Evolutionary conservation across 2,888 invertebrate species (phyloP).

Genomic region (Rosalia funebris): DNA sequence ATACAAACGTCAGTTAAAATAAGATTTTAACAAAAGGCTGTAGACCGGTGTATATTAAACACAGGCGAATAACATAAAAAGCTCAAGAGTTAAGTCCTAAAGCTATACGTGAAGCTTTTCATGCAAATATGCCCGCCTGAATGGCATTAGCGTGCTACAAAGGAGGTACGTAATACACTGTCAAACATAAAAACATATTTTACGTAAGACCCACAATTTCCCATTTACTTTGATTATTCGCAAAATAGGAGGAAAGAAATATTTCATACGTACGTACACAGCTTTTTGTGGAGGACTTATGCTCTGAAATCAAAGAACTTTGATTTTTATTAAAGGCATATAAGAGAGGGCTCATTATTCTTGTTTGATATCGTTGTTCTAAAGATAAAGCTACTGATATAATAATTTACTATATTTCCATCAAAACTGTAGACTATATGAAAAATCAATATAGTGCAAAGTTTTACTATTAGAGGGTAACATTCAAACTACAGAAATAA

Average conservation of each 20-base stretch:
- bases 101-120: constrained; percentile 54
- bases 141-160: constrained; percentile 54
- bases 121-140: constrained; percentile 55
- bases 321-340: constrained; percentile 10
- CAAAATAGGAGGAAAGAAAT: constrained; percentile 18
- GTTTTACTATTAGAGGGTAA: no score
- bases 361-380: no score
- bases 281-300: constrained; percentile 29
- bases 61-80: constrained; percentile 64
- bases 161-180: constrained; percentile 52
- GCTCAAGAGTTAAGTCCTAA: constrained; percentile 60
- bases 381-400: no score
- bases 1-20: no score
- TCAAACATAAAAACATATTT: constrained; percentile 50
- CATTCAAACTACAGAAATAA: no score
- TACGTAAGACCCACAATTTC: constrained; percentile 42
- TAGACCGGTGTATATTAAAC: constrained; percentile 62
- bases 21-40: constrained; percentile 48
- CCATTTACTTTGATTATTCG: constrained; percentile 40
- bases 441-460: no score
- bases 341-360: not conserved
- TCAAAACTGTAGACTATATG: no score
- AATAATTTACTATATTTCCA: no score
- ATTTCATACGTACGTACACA: constrained; percentile 6
- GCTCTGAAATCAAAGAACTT: constrained; percentile 34